A percentile compares a stretch with the other conserved stretches of the same genome.
These are phyloP conservation scores for Clarias magur DNA, from an alignment of 2,113 vertebrate genomes.

Conservation along the genomic window DNA sequence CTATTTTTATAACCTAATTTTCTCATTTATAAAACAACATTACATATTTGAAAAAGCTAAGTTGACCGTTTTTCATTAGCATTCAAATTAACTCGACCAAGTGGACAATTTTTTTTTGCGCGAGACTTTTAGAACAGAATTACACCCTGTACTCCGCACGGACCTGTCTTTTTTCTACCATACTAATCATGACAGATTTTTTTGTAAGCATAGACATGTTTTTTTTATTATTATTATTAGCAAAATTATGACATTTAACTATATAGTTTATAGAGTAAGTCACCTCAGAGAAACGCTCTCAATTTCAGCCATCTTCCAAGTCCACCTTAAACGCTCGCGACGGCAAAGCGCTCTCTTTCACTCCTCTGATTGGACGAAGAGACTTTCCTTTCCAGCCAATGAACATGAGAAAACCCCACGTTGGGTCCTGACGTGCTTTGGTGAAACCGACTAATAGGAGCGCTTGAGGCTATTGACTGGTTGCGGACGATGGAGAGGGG, in stretches of 20 bases:
- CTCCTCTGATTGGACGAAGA: constrained; percentile 60
- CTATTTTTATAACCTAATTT: not conserved
- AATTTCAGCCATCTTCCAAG: constrained; percentile 3
- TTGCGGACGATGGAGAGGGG: constrained; percentile 52
- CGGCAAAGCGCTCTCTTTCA: constrained; percentile 35
- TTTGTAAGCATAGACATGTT: not conserved
- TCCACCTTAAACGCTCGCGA: constrained; percentile 74
- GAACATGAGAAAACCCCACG: constrained; percentile 63
- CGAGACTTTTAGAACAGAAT: not conserved
- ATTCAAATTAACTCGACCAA: not conserved
- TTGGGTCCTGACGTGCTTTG: constrained; percentile 64
- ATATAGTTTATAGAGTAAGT: constrained; percentile 19
- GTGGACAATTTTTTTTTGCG: not conserved
- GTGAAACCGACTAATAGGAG: constrained; percentile 58
- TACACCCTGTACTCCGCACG: not conserved
- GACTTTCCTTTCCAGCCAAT: constrained; percentile 58
- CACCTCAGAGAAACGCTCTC: not conserved
- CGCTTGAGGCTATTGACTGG: constrained; percentile 55
- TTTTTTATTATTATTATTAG: not conserved
- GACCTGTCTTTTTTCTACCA: not conserved
- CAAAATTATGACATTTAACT: not conserved
- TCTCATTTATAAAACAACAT: not conserved
- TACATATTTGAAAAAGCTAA: not conserved
- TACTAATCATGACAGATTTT: not conserved
- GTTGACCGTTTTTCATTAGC: not conserved